phyloP scores from a whole-genome alignment of 2,113 vertebrate genomes.

The Asarcornis scutulata region DNA sequence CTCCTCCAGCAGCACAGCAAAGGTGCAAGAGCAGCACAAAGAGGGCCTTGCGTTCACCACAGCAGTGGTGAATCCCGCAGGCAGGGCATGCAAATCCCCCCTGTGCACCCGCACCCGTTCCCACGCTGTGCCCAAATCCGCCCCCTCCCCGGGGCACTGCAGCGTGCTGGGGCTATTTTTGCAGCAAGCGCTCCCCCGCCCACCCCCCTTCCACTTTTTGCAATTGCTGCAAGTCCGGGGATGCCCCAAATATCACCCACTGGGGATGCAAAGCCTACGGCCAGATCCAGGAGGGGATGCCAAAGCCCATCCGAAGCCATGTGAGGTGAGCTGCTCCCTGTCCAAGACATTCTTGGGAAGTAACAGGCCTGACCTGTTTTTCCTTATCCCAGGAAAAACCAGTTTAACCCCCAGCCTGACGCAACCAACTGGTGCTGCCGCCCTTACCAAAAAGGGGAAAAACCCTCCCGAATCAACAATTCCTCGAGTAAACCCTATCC shows the following conservation, averaged over 20 bases:
- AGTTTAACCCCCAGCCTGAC: constrained; percentile 4
- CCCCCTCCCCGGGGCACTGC: not conserved
- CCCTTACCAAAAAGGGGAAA: not conserved
- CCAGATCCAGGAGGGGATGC: not conserved
- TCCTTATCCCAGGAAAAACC: constrained; percentile 53
- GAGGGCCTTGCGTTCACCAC: not conserved
- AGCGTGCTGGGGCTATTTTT: not conserved
- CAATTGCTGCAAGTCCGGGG: fast-evolving
- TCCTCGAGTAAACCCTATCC: too few relatives aligned
- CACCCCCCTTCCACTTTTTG: not conserved
- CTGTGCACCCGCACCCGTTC: not conserved
- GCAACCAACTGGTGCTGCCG: not conserved
- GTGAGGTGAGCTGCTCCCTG: not conserved
- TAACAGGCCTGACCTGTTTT: constrained; percentile 25
- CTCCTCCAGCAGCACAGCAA: fast-evolving
- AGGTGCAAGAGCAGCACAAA: not conserved
- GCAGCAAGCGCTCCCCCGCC: not conserved
- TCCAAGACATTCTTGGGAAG: not conserved
- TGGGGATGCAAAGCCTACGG: too few relatives aligned
- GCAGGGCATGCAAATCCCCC: not conserved
- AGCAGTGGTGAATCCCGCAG: not conserved
- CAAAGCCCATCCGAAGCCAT: not conserved
- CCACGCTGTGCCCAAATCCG: not conserved
- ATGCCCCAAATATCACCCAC: not conserved
- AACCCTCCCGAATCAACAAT: not conserved